These are phyloP conservation scores for Paracanthobrama guichenoti DNA, from an alignment of 2,113 vertebrate genomes.

Conservation along the genomic window DNA sequence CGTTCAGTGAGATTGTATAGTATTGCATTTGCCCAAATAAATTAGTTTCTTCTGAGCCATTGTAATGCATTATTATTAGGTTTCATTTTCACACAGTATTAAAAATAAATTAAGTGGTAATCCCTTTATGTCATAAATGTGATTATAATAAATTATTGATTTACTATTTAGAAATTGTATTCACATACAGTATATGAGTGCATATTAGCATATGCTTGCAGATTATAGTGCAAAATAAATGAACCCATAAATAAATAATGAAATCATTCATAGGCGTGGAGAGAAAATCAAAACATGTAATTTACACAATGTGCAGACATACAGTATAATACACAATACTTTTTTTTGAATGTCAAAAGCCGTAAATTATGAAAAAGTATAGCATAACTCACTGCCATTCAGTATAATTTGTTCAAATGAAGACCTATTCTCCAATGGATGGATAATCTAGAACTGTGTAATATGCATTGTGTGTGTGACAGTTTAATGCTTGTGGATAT, in stretches of 20 bases:
- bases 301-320: background rate
- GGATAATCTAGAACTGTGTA: background rate
- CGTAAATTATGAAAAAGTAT: slow-evolving; percentile 9
- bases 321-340: background rate
- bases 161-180: background rate
- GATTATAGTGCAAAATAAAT: background rate
- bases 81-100: background rate
- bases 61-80: background rate
- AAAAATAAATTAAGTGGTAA: background rate
- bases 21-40: background rate
- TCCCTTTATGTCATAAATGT: background rate
- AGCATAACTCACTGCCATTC: slow-evolving; percentile 33
- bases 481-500: background rate
- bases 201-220: background rate
- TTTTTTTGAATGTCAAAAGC: slow-evolving; percentile 2
- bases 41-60: background rate
- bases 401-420: background rate
- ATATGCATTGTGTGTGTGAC: background rate
- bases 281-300: background rate
- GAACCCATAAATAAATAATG: background rate
- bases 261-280: background rate
- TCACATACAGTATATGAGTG: background rate
- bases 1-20: background rate
- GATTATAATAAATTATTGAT: slow-evolving; percentile 3
- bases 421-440: background rate